These are phyloP conservation scores for Cyprinodon brontotheroides DNA, from an alignment of 2,113 vertebrate genomes.

Conservation along the genomic window DNA sequence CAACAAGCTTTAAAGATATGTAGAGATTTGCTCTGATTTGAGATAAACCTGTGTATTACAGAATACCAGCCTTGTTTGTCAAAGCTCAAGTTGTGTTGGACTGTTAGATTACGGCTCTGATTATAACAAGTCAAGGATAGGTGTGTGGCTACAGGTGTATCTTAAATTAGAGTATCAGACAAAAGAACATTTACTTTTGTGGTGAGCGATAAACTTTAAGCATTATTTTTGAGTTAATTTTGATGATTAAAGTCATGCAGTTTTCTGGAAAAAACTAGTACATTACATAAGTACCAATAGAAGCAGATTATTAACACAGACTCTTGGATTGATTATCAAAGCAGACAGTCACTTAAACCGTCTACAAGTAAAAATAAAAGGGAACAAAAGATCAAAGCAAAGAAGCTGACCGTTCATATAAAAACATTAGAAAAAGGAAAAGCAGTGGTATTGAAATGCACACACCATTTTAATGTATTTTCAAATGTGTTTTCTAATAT, in stretches of 20 bases:
- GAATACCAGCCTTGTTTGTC: neutral
- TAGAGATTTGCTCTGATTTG: neutral
- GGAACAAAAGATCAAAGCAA: no score
- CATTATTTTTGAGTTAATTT: neutral
- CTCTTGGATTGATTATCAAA: neutral
- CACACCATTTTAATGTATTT: no score
- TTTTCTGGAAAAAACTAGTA: neutral
- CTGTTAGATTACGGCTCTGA: neutral
- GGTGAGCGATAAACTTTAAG: neutral
- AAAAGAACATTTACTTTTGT: neutral
- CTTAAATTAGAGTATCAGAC: neutral
- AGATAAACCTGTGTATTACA: neutral
- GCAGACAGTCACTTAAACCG: no score
- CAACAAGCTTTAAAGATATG: neutral
- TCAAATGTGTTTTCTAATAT: no score
- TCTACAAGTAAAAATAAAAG: no score
- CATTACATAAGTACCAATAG: neutral
- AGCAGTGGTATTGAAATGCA: neutral
- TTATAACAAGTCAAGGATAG: neutral
- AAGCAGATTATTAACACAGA: neutral
- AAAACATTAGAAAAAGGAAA: no score
- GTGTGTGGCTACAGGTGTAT: neutral
- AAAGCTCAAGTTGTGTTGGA: neutral
- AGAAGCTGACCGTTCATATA: no score
- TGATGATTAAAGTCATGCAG: neutral